Percentiles rank a stretch among this genome's conserved stretches.
phyloP scores from a whole-genome alignment of 2,113 vertebrate genomes.

The Pholis gunnellus region DNA sequence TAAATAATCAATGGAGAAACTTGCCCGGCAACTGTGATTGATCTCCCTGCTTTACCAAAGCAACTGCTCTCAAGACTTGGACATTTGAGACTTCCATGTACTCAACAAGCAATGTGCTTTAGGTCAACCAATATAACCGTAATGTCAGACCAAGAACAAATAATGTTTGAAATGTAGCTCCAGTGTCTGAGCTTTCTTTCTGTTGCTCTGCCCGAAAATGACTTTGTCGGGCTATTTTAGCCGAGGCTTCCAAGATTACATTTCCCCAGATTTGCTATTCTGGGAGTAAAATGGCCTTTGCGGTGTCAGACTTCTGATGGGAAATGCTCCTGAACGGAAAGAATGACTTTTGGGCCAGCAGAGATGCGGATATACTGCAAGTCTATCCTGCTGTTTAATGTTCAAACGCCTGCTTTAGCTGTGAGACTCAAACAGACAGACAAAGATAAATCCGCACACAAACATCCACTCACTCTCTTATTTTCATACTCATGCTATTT shows the following conservation, averaged over 20 bases:
- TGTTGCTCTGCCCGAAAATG: constrained; percentile 54
- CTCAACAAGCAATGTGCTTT: background rate
- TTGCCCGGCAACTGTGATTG: background rate
- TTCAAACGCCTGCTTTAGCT: constrained; percentile 14
- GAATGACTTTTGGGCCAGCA: constrained; percentile 49
- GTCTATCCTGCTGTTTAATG: constrained; percentile 34
- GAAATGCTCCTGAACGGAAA: constrained; percentile 57
- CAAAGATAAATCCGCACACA: background rate
- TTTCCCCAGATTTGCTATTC: constrained; percentile 74
- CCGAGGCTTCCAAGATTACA: constrained; percentile 69
- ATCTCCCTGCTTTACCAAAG: background rate
- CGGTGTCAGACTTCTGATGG: constrained; percentile 67
- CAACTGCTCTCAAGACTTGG: constrained; percentile 7
- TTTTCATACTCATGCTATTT: constrained; percentile 9
- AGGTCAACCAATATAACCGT: constrained; percentile 12
- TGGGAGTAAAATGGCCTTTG: constrained; percentile 72
- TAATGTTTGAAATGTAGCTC: constrained; percentile 52
- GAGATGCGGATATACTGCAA: constrained; percentile 24
- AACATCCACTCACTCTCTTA: background rate
- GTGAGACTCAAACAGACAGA: background rate
- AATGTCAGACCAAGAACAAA: constrained; percentile 28
- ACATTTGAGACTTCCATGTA: constrained; percentile 1
- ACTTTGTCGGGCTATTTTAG: constrained; percentile 66
- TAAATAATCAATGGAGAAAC: background rate
- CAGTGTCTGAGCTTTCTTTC: constrained; percentile 29